A percentile compares a stretch with the other conserved stretches of the same genome.
Evolutionary conservation across 1,140 invertebrate species (phyloP).

Genomic region (Heliconius himera): DNA sequence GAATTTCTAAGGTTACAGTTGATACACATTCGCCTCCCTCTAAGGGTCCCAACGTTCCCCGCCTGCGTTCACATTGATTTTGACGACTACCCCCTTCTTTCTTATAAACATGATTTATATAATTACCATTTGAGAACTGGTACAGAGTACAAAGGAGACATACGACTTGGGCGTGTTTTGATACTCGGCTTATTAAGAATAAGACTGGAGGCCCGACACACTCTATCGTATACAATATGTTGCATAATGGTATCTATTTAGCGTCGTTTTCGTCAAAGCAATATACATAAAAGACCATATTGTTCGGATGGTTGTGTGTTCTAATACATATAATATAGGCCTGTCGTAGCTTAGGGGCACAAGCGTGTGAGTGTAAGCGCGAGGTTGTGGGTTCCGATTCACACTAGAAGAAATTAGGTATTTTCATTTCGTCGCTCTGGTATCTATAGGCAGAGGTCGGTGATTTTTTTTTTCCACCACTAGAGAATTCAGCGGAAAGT

Average conservation of each 20-base stretch:
- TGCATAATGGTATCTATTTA: not conserved
- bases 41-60: not conserved
- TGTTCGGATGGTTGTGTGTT: no score
- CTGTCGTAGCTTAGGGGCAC: no score
- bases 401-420: no score
- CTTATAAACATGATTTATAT: conserved; percentile 12
- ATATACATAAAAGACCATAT: not conserved
- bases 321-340: no score
- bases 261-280: not conserved
- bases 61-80: conserved; percentile 2
- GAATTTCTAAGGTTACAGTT: not conserved
- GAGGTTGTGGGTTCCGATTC: no score
- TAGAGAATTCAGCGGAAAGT: no score
- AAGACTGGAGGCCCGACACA: not conserved
- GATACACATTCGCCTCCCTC: conserved; percentile 1
- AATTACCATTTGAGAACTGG: conserved; percentile 12
- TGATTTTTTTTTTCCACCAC: no score
- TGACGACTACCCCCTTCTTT: not conserved
- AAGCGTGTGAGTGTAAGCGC: no score
- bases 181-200: conserved; percentile 1
- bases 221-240: not conserved
- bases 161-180: conserved; percentile 8
- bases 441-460: no score
- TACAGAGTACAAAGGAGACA: not conserved
- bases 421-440: no score